Base-by-base conservation (phyloP, 2,888 invertebrate species). In the Nemotelus nigrinus region DNA sequence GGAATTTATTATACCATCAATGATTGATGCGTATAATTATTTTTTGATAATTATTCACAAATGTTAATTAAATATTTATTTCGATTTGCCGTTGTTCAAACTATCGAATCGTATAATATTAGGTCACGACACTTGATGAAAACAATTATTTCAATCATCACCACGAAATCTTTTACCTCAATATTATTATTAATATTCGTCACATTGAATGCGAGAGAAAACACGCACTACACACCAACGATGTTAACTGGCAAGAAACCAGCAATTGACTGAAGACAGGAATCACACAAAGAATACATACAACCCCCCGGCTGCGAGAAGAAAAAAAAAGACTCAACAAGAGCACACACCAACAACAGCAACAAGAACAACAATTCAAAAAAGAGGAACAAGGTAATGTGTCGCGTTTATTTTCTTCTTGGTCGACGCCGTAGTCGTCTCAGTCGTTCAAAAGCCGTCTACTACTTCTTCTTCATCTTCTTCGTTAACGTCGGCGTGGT, bases 201-300 rank as follows among this genome's bases (percentile, higher is more conserved):
- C 25, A 25, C 25, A 25, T 25, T 25, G 1, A 25, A 25, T 25
- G n/a, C 45, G 45, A 47, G 10, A 71, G 57, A n/a, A 55, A 60
- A 74, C 76, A 55, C 65, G 72, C 77, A 80, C 77, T 72, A 79
- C 80, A 79, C 76, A 80, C 82, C 83, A 84, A 82, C 81, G 86
- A 86, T 85, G 87, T 87, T 86, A 84, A 85, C 86, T 86, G 86
- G 86, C 86, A 85, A 85, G 85, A 85, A 85, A 87, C 86, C 87
- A 86, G 86, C 85, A 86, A 85, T 85, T 86, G 86, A 87, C 87
- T 87, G 85, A 86, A 86, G 84, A 83, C 83, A 85, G 84, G 83
- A 85, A 85, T 85, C 84, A 83, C 82, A 83, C 83, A 84, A 85
- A 84, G 85, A 84, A 85, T 84, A 84, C 84, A 85, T 84, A 84